Evolutionary conservation across 2,797 vertebrate genomes (phyloP), one percentile per base, ranked within the genome.

Genomic region (Protonibea diacanthus): DNA sequence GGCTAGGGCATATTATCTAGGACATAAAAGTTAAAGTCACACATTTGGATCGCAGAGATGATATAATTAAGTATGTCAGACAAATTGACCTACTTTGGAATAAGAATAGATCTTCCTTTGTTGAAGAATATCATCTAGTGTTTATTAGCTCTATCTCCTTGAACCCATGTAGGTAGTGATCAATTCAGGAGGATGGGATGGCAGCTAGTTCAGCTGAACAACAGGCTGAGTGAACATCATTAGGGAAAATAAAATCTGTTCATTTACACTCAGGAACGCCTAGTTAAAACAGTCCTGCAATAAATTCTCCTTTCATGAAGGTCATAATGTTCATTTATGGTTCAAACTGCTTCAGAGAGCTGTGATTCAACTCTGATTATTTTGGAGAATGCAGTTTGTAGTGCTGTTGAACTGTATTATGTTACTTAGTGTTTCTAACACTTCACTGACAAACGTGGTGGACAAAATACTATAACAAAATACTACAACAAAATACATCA

Each of bases 11-110:
- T 63, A 72, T 70, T 76, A 84, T 56, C 66, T 66, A 21, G 71
- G 67, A 66, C 71, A 81, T 64, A 23, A 72, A 80, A 60, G 64
- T 68, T 73, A 23, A 84, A 85, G 47, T 55, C 47, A 33, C 33
- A 65, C 48, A 76, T 69, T 80, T 70, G 55, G 72, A 78, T 76
- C 62, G 74, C 44, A 75, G 66, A 72, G 40, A 84, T 48, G 38
- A 61, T 63, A 49, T 79, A 44, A 74, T 72, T 56, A 81, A 47
- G 27, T 72, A 17, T 85, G 63, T 73, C 66, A 47, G 13, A 73
- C 63, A 78, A 55, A 80, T n/a, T 80, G 66, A 27, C 71, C 74
- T 56, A 80, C 29, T 85, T 83, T 56, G 27, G 29, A 60, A 75
- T 51, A 60, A 72, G 47, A 7, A 63, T 3, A 42, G 8, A 65